phyloP scores from a whole-genome alignment of 2,888 invertebrate species.

The Trilocha varians region DNA sequence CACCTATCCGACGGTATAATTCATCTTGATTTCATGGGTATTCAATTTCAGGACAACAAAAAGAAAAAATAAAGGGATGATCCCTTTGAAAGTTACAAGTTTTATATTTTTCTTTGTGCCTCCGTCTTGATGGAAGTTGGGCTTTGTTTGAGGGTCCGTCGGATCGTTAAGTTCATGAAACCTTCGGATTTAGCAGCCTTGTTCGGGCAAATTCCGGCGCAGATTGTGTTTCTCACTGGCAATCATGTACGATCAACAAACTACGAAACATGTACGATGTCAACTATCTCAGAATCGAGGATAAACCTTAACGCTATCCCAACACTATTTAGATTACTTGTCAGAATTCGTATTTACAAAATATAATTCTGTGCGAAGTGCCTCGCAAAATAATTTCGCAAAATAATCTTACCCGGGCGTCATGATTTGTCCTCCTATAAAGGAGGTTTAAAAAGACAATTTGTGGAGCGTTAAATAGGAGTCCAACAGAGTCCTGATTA shows the following conservation, averaged over 20 bases:
- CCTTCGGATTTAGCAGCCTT: constrained; percentile 22
- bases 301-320: no score
- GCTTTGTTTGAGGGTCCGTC: constrained; percentile 42
- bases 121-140: constrained; percentile 49
- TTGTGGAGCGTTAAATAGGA: no score
- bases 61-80: constrained; percentile 47
- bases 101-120: constrained; percentile 56
- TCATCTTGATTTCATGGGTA: constrained; percentile 20
- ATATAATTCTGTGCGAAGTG: no score
- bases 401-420: no score
- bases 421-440: no score
- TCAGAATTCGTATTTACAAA: not conserved
- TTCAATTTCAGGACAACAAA: constrained; percentile 42
- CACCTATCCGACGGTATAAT: not conserved
- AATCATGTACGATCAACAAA: not conserved
- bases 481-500: no score
- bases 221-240: not conserved
- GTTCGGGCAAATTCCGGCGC: constrained; percentile 5
- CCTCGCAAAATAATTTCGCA: no score
- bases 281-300: no score
- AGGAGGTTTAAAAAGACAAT: no score
- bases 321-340: not conserved
- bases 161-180: constrained; percentile 30
- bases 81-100: constrained; percentile 58
- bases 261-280: no score